Base-by-base conservation (phyloP, 1,140 invertebrate genomes). In the Pissodes strobi region DNA sequence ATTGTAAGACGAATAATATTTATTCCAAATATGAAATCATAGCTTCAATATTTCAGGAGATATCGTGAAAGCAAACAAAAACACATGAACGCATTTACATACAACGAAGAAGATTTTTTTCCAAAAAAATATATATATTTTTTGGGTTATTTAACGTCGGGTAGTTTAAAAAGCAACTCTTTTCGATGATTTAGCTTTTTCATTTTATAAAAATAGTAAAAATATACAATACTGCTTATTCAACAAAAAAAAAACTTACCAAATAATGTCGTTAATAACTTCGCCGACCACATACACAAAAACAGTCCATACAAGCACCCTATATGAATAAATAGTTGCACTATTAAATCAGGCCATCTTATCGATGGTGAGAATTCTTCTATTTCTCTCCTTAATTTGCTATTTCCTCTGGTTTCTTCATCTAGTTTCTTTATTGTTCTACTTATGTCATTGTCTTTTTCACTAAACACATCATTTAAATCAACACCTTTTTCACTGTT, bases 301-400 rank as follows among this genome's bases (percentile, higher is more conserved):
- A 84, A 90, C 1, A 90, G 59, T 51, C 89, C 90, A 72, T 90
- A 91, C 2, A 90, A 51, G 61, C 83, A 84, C 13, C 88, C 86
- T 56, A 76, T 72, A 77, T 91, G 90, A 66, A 91, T 80, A 60
- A 85, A 85, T 30, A 87, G 67, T 78, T 90, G 88, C 2, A 83
- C 89, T 5, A 76, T 68, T 1, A 90, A 77, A 77, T 90, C 88
- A 0, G 84, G 85, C 88, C 88, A 91, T 75, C 81, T 82, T 25
- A 90, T 85, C 67, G 78, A 78, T 10, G 89, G 81, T 49, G 76
- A 77, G 67, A 88, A 90, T 52, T 83, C 74, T 64, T 82, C 78
- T 13, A 62, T 62, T 45, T 62, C 59, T 22, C 34, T 52, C 10
- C 39, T 52, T 53, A 62, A 34, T 30, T 45, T 53, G 15, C 23